Evolutionary conservation across 2,888 invertebrate species (phyloP), one percentile per base, ranked within the genome.

Genomic region (Theodoxus fluviatilis): DNA sequence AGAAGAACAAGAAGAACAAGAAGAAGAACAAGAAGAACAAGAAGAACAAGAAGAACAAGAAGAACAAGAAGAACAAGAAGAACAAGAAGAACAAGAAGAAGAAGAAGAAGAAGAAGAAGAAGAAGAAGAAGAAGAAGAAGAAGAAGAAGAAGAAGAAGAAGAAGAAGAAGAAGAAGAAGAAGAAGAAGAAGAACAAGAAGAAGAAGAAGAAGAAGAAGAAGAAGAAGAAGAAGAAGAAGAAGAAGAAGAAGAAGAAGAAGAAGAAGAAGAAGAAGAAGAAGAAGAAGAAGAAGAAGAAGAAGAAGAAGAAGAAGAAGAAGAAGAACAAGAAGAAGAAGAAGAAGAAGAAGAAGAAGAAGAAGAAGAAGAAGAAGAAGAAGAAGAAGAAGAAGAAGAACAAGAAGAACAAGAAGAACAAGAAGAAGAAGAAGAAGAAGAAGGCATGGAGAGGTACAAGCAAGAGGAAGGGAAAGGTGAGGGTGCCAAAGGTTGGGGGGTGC

Each of bases 211-310:
- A 6, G 25, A 18, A 40, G 15, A 61, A 1, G 28, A n/a, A 55
- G 33, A 37, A 33, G n/a, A 2, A 35, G 47, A 59, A 22, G 22
- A 25, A 38, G 15, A 38, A 52, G 38, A 18, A 55, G n/a, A 37
- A 37, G 52, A 35, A 22, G 9, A 25, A 40, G 9, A 18, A 18
- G n/a, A 40, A 33, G 66, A 9, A n/a, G 15, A 57, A 7, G 66
- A 31, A 31, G 18, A 38, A 33, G 28, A 22, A 55, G 65, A 33
- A 22, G 66, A 57, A 55, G 40, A 40, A 28, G 15, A n/a, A 40
- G 57, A 57, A 33, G 57, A 43, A 57, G n/a, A 33, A 47, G 43
- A 31, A 68, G 47, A 47, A 9, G 47, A 61, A 68, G n/a, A 18
- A 31, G 47, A 49, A 68, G 33, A 43, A 47, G 47, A n/a, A 63